A percentile compares a stretch with the other conserved stretches of the same genome.
Evolutionary conservation across 2,113 vertebrate species (phyloP).

Genomic region (Polyodon spathula): DNA sequence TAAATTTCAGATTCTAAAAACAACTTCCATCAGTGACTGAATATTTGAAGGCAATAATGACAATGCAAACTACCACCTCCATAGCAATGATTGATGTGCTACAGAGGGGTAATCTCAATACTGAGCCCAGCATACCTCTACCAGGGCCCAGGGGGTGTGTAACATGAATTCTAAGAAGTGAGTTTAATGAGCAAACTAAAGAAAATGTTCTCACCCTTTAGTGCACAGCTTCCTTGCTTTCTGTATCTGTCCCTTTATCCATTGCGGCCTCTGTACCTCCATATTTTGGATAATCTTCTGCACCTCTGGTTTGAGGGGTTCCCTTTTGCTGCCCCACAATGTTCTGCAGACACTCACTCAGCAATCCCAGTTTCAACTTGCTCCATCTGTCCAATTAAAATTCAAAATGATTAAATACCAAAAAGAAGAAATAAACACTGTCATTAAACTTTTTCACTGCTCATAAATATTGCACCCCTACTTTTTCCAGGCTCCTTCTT

Average conservation of each 20-base stretch:
- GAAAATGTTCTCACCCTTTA: constrained; percentile 60
- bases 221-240: constrained; percentile 74
- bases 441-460: too few relatives aligned
- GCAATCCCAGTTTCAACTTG: constrained; percentile 69
- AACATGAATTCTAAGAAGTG: not conserved
- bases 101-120: too few relatives aligned
- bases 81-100: too few relatives aligned
- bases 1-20: too few relatives aligned
- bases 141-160: too few relatives aligned
- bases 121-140: too few relatives aligned
- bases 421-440: not conserved
- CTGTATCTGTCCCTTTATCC: constrained; percentile 74
- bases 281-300: constrained; percentile 76
- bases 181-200: constrained; percentile 18
- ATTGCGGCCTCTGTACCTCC: constrained; percentile 77
- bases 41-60: too few relatives aligned
- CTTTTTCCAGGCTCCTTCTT: constrained; percentile 59
- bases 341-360: constrained; percentile 76
- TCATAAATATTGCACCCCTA: constrained; percentile 36
- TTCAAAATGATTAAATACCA: too few relatives aligned
- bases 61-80: too few relatives aligned
- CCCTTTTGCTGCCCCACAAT: constrained; percentile 65
- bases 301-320: constrained; percentile 63
- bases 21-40: too few relatives aligned
- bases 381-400: constrained; percentile 66